Conservation (phyloP, 1,140 invertebrate species). For the Diachasma alloeum region DNA sequence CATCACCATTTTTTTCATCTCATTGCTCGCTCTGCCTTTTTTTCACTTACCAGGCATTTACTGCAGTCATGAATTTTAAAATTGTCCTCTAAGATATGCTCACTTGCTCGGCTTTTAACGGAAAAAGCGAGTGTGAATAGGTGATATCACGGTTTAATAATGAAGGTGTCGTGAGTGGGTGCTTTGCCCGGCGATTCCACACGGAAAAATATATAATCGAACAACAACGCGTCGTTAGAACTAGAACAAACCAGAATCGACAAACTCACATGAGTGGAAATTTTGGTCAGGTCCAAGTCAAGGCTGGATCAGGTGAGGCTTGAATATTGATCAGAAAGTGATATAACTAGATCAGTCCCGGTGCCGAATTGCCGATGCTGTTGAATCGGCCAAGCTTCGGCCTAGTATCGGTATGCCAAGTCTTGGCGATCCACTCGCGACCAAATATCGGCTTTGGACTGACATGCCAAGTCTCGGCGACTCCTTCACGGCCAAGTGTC, state of each 20-base stretch:
- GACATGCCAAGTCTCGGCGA: no score
- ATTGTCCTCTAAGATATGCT: constrained; percentile 1
- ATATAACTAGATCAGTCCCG: no score
- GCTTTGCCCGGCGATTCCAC: not conserved
- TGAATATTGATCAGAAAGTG: no score
- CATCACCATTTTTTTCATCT: not conserved
- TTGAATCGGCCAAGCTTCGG: no score
- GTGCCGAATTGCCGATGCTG: no score
- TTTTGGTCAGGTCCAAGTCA: no score
- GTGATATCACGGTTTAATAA: not conserved
- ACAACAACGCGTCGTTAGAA: not conserved
- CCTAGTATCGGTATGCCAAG: no score
- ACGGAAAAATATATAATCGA: not conserved
- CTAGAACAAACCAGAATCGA: constrained; percentile 12
- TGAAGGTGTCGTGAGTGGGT: not conserved
- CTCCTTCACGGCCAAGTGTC: no score
- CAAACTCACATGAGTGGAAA: not conserved
- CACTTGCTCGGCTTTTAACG: constrained; percentile 7
- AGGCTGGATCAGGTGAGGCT: no score
- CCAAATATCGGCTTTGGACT: no score
- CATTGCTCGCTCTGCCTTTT: not conserved
- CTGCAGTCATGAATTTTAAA: constrained; percentile 18
- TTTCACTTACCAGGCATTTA: constrained; percentile 6
- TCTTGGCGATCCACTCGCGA: no score
- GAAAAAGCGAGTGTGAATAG: not conserved